Base-by-base conservation (phyloP, 2,888 invertebrate genomes). In the Lasioglossum calceatum region DNA sequence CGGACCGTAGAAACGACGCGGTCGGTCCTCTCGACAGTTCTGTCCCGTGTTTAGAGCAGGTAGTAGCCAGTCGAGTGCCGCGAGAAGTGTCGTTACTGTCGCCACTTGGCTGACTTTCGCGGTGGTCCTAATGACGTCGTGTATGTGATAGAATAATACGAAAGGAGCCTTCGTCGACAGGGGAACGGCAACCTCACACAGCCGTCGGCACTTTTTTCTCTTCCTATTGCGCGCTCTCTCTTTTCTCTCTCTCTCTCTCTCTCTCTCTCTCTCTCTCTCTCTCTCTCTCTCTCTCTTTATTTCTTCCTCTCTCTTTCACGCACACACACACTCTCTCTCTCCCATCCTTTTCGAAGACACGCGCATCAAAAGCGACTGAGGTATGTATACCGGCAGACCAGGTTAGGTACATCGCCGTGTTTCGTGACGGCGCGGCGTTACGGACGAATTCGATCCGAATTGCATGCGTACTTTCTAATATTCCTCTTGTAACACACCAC, bases 311-410 rank as follows among this genome's bases (percentile, higher is more conserved):
- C 7, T 39, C 39, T 39, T 39, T 39, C 39, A 39, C 39, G 39
- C 39, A 39, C 39, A 39, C 39, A 39, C 39, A 7, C 27, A 27
- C 27, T 4, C 7, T 23, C 23, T 3, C 10, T n/a, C 47, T 77
- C 71, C 75, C 84, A 83, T 81, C 81, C 82, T 85, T 80, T 50
- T 70, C 81, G 85, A 67, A 77, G 84, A 88, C 87, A 88, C 91
- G 88, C 91, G 91, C 81, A 84, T 82, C 82, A 74, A 84, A 86
- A 87, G 84, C 86, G 87, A 85, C 87, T 23, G 67, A 91, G 72
- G 88, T 82, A 73, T 27, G 39, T 50, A 87, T 64, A 93, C 93
- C 93, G 93, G 92, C 90, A 89, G 89, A 76, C 88, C 91, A 92
- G 93, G 93, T 92, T 93, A 93, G 92, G 89, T 92, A 87, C 58